Base-by-base conservation (phyloP, 2,113 vertebrate genomes). In the Pimephales promelas region DNA sequence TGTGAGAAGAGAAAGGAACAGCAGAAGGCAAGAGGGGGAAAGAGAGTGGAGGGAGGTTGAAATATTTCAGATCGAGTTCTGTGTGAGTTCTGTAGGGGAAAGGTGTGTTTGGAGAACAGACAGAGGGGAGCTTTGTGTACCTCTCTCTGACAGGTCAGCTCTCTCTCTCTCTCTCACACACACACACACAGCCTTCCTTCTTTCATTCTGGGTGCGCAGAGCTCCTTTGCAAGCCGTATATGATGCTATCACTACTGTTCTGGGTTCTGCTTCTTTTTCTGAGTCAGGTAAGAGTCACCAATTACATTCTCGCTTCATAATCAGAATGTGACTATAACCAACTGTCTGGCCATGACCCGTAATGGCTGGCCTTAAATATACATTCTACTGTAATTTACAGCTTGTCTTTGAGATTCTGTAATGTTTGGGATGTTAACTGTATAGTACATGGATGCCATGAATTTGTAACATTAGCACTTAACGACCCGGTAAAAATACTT, bases 41-140 rank as follows among this genome's bases (percentile, higher is more conserved):
- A 62, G 57, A 64, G 45, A 73, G 80, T 86, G 90, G 90, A 91
- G 83, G 82, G 89, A 90, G 93, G 92, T 91, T 79, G 88, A 93
- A 95, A 94, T 93, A 94, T 94, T 95, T 93, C 90, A 92, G 92
- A 88, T 92, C 87, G 92, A 92, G 93, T 94, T 95, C 89, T 9
- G 68, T 79, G 87, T 92, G 54, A 62, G 71, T 49, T 75, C 59
- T 75, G 76, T 61, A 49, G 49, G 75, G 62, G 91, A 94, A 94
- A 95, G 93, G 87, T 92, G 94, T 93, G 91, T 92, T 95, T 91
- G 92, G 90, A 92, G 89, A 90, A 92, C 88, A 96, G 92, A 98
- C 96, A 98, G 95, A 97, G 94, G 94, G 89, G 89, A 86, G 93
- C 97, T 98, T 98, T 98, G 97, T 98, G 93, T 83, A 62, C 86